A percentile compares a stretch with the other conserved stretches of the same genome.
Evolutionary conservation across 2,888 invertebrate species (phyloP).

Genomic region (Pseudoips prasinana): DNA sequence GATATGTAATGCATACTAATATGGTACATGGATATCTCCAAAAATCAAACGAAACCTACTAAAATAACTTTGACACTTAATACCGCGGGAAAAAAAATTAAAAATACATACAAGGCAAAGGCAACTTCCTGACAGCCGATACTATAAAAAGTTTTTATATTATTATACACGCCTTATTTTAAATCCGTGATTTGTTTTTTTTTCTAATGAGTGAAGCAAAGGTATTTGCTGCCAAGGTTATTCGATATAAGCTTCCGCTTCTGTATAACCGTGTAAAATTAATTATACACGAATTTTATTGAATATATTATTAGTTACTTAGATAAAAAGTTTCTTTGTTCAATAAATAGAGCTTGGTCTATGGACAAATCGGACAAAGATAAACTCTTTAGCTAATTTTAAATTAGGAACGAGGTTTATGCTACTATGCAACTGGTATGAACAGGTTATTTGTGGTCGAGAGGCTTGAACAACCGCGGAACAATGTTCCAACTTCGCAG

Average conservation of each 20-base stretch:
- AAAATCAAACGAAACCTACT: too few relatives aligned
- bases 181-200: constrained; percentile 19
- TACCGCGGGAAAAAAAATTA: background rate
- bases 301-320: too few relatives aligned
- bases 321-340: background rate
- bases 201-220: constrained; percentile 12
- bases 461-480: too few relatives aligned
- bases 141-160: constrained; percentile 24
- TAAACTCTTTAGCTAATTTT: too few relatives aligned
- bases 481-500: too few relatives aligned
- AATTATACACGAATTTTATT: constrained; percentile 20
- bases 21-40: too few relatives aligned
- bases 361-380: too few relatives aligned
- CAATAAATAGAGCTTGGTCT: background rate
- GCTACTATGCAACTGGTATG: too few relatives aligned
- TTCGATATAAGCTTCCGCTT: constrained; percentile 29
- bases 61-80: too few relatives aligned
- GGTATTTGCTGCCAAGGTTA: constrained; percentile 18
- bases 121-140: constrained; percentile 22
- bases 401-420: too few relatives aligned
- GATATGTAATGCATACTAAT: too few relatives aligned
- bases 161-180: constrained; percentile 16
- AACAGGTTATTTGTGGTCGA: too few relatives aligned
- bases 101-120: constrained; percentile 14
- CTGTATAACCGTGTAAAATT: constrained; percentile 21